Conservation (phyloP, 1,140 invertebrate genomes). For the Drosophila paulistorum region DNA sequence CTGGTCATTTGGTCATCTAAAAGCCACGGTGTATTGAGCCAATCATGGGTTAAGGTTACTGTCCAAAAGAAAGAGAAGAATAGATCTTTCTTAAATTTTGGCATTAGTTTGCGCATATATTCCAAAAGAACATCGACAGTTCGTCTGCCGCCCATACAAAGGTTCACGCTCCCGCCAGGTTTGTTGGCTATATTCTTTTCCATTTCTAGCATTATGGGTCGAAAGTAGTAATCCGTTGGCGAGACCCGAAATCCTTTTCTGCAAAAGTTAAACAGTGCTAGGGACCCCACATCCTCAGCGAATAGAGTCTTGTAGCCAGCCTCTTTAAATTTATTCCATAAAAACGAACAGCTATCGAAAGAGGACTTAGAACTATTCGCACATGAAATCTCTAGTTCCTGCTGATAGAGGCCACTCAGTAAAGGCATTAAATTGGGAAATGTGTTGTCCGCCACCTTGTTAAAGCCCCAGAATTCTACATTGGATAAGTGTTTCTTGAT, state of each 20-base stretch:
- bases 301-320: conserved; percentile 90
- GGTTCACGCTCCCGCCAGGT: conserved; percentile 82
- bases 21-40: conserved; percentile 34
- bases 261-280: conserved; percentile 86
- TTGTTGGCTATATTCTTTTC: conserved; percentile 55
- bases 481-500: conserved; percentile 85
- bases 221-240: conserved; percentile 29
- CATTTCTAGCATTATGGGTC: conserved; percentile 13
- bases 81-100: conserved; percentile 42
- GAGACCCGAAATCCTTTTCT: conserved; percentile 86
- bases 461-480: conserved; percentile 90
- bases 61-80: conserved; percentile 45
- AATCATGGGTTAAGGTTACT: conserved; percentile 67
- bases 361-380: conserved; percentile 26
- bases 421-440: conserved; percentile 92
- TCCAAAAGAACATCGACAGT: conserved; percentile 81
- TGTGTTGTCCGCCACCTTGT: conserved; percentile 93
- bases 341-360: conserved; percentile 89
- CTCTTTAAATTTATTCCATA: conserved; percentile 91
- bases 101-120: conserved; percentile 88
- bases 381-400: conserved; percentile 86
- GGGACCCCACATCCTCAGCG: conserved; percentile 88
- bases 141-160: conserved; percentile 84
- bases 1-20: conserved; percentile 16
- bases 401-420: conserved; percentile 86